Percentiles rank a stretch among this genome's conserved stretches.
Conservation (phyloP, 2,113 vertebrate species). For the Lasiurus cinereus region DNA sequence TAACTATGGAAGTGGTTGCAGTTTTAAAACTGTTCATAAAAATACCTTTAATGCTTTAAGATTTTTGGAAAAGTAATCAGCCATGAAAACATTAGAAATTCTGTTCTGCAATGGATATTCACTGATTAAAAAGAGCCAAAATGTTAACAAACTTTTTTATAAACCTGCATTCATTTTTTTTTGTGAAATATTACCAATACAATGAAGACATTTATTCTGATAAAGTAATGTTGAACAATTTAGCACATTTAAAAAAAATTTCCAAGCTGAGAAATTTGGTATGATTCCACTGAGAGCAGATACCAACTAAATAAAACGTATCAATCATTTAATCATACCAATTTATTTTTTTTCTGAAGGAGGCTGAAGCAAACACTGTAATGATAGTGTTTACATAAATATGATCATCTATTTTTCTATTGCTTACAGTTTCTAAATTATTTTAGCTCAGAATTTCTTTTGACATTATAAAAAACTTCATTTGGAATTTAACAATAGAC, state of each 20-base stretch:
- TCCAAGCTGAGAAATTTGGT: not conserved
- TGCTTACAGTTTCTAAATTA: not conserved
- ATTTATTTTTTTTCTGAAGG: slow-evolving; percentile 6
- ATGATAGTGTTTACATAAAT: not conserved
- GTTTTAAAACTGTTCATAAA: slow-evolving; percentile 51
- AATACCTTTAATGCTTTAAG: slow-evolving; percentile 49
- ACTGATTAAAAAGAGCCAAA: slow-evolving; percentile 47
- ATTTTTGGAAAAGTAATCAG: slow-evolving; percentile 29
- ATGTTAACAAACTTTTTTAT: slow-evolving; percentile 52
- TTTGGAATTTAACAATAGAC: not conserved
- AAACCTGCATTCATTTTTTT: not conserved
- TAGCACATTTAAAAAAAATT: not conserved
- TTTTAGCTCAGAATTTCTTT: slow-evolving; percentile 32
- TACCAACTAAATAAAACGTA: slow-evolving; percentile 51
- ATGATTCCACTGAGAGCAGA: not conserved
- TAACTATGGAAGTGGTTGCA: slow-evolving; percentile 30
- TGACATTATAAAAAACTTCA: not conserved
- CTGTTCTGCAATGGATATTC: not conserved
- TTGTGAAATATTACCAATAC: not conserved
- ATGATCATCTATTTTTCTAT: not conserved
- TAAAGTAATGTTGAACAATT: slow-evolving; percentile 41
- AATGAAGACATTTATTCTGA: not conserved
- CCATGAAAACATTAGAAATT: slow-evolving; percentile 10
- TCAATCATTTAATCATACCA: not conserved
- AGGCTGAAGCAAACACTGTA: not conserved